phyloP scores from a whole-genome alignment of 2,888 invertebrate species.

The Torymus tubicola region DNA sequence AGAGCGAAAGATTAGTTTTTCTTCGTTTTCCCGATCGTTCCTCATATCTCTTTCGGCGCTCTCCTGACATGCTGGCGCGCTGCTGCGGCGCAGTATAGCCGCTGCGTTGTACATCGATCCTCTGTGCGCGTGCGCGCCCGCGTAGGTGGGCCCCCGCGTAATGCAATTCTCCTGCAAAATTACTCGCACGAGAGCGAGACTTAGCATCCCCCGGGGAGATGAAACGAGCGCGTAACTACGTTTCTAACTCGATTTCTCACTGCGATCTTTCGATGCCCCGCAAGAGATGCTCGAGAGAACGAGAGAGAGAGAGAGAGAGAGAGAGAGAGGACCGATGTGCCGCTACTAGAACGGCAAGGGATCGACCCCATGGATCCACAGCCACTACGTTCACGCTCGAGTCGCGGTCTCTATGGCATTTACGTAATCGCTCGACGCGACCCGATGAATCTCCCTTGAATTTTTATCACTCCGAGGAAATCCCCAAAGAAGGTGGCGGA shows the following conservation, averaged over 20 bases:
- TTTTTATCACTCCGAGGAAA: constrained; percentile 40
- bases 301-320: too few relatives aligned
- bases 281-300: constrained; percentile 26
- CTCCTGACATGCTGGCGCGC: neutral
- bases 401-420: constrained; percentile 55
- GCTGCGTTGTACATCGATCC: constrained; percentile 33
- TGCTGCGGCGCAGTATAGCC: too few relatives aligned
- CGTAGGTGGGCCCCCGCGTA: constrained; percentile 55
- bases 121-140: neutral
- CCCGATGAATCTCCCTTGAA: constrained; percentile 39
- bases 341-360: too few relatives aligned
- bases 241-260: constrained; percentile 67
- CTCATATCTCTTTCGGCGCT: constrained; percentile 42
- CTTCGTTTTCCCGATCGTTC: constrained; percentile 44
- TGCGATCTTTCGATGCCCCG: constrained; percentile 64
- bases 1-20: constrained; percentile 51
- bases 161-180: constrained; percentile 67
- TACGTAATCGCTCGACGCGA: constrained; percentile 55
- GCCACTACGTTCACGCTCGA: constrained; percentile 47
- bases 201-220: constrained; percentile 64
- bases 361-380: too few relatives aligned
- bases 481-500: constrained; percentile 5
- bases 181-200: constrained; percentile 61
- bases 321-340: too few relatives aligned
- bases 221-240: constrained; percentile 67